Evolutionary conservation across 2,888 invertebrate genomes (phyloP).

Genomic region (Pherbina coryleti): DNA sequence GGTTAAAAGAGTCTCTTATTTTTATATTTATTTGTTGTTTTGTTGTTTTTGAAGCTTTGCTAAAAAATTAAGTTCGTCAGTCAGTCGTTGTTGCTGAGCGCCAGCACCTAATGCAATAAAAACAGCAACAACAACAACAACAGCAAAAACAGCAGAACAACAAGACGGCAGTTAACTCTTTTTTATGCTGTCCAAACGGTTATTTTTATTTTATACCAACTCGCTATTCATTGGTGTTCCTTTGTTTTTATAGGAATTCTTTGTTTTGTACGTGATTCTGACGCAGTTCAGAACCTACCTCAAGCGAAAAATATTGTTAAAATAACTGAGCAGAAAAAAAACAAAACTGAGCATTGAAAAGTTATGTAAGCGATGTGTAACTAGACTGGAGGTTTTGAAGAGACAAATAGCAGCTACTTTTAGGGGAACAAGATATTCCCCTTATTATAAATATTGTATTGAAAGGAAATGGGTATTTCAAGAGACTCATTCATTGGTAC

Average conservation of each 20-base stretch:
- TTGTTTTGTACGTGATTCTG: conserved; percentile 1
- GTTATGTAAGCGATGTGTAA: neutral
- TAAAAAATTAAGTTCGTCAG: too few relatives aligned
- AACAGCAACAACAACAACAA: too few relatives aligned
- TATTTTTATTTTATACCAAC: neutral
- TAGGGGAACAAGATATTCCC: neutral
- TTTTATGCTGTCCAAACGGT: too few relatives aligned
- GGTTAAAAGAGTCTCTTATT: neutral
- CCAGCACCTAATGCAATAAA: too few relatives aligned
- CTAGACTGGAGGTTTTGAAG: neutral
- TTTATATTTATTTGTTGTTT: neutral
- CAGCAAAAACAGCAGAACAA: too few relatives aligned
- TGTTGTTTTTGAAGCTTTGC: too few relatives aligned
- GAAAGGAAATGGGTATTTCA: too few relatives aligned
- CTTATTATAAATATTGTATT: too few relatives aligned
- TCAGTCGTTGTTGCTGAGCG: too few relatives aligned
- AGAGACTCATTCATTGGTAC: too few relatives aligned
- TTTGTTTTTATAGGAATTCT: neutral
- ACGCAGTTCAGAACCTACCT: neutral
- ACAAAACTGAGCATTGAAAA: neutral
- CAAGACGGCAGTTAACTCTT: too few relatives aligned
- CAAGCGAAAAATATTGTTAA: neutral
- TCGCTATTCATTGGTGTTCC: neutral
- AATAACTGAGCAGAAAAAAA: neutral
- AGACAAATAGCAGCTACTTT: neutral